These are phyloP conservation scores for Ptilorrhoa leucosticta DNA, from an alignment of 2,113 vertebrate species.

Conservation along the genomic window DNA sequence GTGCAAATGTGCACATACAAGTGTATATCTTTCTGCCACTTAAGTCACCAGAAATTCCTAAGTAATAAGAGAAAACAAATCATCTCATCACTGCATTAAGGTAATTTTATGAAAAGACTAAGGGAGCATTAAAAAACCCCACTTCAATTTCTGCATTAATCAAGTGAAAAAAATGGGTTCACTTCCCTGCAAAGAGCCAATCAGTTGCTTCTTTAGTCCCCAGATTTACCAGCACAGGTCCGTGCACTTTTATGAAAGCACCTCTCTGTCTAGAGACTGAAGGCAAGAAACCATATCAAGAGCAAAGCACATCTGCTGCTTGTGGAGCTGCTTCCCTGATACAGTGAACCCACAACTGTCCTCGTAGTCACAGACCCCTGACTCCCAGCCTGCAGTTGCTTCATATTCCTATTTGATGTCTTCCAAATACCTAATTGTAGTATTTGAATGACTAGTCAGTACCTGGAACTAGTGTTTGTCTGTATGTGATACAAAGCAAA, in stretches of 20 bases:
- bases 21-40: neutral
- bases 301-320: neutral
- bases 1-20: neutral
- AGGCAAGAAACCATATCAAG: neutral
- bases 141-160: neutral
- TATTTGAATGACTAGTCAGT: neutral
- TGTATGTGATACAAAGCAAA: neutral
- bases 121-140: neutral
- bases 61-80: neutral
- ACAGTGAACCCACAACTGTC: neutral
- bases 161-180: neutral
- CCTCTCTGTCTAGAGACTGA: neutral
- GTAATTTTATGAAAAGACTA: neutral
- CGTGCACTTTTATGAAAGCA: neutral
- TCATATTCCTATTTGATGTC: neutral
- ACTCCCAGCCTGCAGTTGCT: neutral
- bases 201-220: neutral
- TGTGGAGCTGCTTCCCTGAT: neutral
- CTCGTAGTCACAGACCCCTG: rapidly evolving
- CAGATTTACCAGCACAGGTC: neutral
- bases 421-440: neutral
- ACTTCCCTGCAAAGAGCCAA: neutral
- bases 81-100: neutral
- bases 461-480: neutral
- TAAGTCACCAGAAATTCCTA: neutral